Evolutionary conservation across 30 jellyfish, hydroid and myxozoan genomes (phyloP).

Genomic region (Sanderia malayensis): DNA sequence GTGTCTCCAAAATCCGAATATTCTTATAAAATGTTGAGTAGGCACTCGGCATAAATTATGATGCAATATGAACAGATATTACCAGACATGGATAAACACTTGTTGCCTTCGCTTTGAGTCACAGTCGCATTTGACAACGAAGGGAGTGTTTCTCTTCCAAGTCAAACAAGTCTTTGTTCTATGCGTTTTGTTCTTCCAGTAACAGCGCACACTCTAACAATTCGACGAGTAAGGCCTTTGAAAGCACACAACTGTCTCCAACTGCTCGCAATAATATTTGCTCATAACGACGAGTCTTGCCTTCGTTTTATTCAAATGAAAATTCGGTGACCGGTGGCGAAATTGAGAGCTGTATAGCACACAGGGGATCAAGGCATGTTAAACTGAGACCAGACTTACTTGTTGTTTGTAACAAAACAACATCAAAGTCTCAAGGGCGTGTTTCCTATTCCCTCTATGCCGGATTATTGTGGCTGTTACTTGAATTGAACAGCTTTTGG

Average conservation of each 20-base stretch:
- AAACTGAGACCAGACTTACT: not conserved
- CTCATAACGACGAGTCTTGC: not conserved
- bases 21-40: too few relatives aligned
- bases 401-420: not conserved
- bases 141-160: not conserved
- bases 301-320: not conserved
- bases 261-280: not conserved
- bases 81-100: too few relatives aligned
- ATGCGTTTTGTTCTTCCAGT: too few relatives aligned
- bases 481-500: too few relatives aligned
- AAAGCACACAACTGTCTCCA: not conserved
- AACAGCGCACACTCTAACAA: too few relatives aligned
- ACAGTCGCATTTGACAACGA: too few relatives aligned
- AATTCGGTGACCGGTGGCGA: not conserved
- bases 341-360: not conserved
- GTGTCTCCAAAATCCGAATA: too few relatives aligned
- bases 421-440: not conserved
- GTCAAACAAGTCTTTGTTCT: not conserved
- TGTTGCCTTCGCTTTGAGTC: too few relatives aligned
- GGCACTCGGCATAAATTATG: too few relatives aligned
- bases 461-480: not conserved
- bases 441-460: not conserved
- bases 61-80: too few relatives aligned
- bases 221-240: too few relatives aligned
- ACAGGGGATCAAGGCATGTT: constrained; percentile 1